These are phyloP conservation scores for Arvicola amphibius DNA, from an alignment of 2,797 vertebrate species.

Conservation along the genomic window DNA sequence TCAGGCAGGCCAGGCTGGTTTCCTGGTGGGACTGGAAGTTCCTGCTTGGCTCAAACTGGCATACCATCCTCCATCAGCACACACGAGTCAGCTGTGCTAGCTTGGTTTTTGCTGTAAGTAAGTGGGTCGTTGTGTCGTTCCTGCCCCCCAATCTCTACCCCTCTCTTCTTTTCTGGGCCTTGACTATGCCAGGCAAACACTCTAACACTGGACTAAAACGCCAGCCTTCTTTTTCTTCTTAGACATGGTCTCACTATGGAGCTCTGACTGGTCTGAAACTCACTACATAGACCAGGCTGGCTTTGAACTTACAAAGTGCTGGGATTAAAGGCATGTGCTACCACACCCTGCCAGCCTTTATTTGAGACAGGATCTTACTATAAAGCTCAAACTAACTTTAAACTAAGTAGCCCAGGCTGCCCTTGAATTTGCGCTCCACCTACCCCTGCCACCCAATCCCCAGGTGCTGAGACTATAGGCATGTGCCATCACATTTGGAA, in stretches of 20 bases:
- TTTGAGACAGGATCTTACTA: not conserved
- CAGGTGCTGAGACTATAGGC: not conserved
- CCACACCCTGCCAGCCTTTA: not conserved
- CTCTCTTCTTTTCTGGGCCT: not conserved
- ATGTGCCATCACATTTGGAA: not conserved
- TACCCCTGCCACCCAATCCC: not conserved
- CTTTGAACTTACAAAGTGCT: not conserved
- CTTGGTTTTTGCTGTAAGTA: not conserved
- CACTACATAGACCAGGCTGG: not conserved
- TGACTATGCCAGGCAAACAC: not conserved
- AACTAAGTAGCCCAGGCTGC: not conserved
- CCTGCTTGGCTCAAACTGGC: constrained; percentile 28
- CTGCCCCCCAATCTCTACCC: not conserved
- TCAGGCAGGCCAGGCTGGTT: constrained; percentile 17
- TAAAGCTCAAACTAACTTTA: not conserved
- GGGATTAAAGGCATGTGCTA: not conserved
- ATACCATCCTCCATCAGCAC: not conserved
- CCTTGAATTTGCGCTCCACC: not conserved
- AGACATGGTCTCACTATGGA: not conserved
- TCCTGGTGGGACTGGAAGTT: constrained; percentile 8
- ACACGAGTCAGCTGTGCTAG: not conserved
- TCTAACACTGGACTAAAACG: not conserved
- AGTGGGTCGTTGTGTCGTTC: not conserved
- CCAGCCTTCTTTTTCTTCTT: not conserved
- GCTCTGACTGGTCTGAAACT: not conserved